Evolutionary conservation across 1,140 invertebrate genomes (phyloP), one percentile per base, ranked within the genome.

Genomic region (Coelopa frigida): DNA sequence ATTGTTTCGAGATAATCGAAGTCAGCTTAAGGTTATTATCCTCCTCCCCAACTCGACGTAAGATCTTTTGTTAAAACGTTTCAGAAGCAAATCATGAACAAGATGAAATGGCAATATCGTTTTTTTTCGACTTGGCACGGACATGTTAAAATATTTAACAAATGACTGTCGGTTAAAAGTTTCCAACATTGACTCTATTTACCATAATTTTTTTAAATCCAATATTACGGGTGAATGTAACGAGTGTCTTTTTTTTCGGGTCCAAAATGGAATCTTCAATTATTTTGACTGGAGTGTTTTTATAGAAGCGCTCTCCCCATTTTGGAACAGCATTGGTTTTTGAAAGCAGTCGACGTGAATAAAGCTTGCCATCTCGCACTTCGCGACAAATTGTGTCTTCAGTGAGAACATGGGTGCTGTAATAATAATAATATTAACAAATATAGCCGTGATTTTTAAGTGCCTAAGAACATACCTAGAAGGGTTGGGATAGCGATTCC

Each of bases 251-350:
- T 35, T 81, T 79, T 42, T 83, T 77, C 0, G 85, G 85, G 75
- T 96, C 92, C 11, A 95, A 81, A 49, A 91, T 76, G 11, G 89
- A 94, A 66, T 96, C 92, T 73, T 97, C 94, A 14, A 96, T 72
- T 50, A 96, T 92, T 62, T 84, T 86, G 2, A 93, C 85, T 32
- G 80, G 78, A 57, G 82, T 81, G 40, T 82, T 81, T 44, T 75
- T 82, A 50, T 94, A 81, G 57, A 96, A 89, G 36, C 78, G 76
- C 67, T 94, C 87, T 21, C 88, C 91, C 92, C 91, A 95, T 74
- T 92, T 92, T 15, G 93, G 92, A 31, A 91, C 76, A 41, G 81
- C 74, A 68, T 94, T 94, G 1, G 91, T 96, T 73, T 97, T 97
- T 1, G 85, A 91, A 1, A 98, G 69, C 4, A 97, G 66, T 46